These are phyloP conservation scores for Podarcis raffonei DNA, from an alignment of 2,113 vertebrate species.

Conservation along the genomic window DNA sequence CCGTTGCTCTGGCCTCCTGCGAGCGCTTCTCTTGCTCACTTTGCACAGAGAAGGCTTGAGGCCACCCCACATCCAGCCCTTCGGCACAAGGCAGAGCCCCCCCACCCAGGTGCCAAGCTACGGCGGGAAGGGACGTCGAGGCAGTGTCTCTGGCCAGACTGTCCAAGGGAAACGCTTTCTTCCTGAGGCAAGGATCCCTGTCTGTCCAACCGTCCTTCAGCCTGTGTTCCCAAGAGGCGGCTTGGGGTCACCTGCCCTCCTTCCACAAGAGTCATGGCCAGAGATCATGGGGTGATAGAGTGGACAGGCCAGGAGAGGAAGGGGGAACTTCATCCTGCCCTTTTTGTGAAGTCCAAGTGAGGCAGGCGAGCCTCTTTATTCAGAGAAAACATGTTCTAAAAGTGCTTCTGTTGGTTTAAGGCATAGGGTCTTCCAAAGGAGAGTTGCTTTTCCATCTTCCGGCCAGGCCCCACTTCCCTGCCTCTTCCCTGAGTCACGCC, in stretches of 20 bases:
- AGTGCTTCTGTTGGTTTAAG: conserved; percentile 15
- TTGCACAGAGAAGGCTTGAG: too few relatives aligned
- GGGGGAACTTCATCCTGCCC: background rate
- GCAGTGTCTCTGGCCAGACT: background rate
- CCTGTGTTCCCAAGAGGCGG: too few relatives aligned
- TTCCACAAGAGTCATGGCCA: background rate
- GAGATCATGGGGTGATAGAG: background rate
- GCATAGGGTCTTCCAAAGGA: background rate
- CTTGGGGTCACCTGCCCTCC: background rate
- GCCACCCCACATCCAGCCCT: background rate
- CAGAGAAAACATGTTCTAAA: conserved; percentile 39
- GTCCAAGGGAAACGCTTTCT: background rate
- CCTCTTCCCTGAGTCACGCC: conserved; percentile 53
- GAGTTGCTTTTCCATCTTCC: too few relatives aligned
- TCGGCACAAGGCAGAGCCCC: background rate
- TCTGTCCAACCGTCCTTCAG: background rate
- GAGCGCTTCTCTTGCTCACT: background rate
- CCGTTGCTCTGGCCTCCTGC: background rate
- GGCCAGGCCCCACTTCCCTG: background rate
- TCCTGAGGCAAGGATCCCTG: background rate
- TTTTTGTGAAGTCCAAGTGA: background rate
- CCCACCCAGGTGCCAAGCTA: background rate
- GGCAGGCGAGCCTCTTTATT: conserved; percentile 68
- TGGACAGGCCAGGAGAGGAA: too few relatives aligned
- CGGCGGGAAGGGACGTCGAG: background rate